Conservation (phyloP, 2,888 invertebrate genomes). For the Ectemnius continuus region DNA sequence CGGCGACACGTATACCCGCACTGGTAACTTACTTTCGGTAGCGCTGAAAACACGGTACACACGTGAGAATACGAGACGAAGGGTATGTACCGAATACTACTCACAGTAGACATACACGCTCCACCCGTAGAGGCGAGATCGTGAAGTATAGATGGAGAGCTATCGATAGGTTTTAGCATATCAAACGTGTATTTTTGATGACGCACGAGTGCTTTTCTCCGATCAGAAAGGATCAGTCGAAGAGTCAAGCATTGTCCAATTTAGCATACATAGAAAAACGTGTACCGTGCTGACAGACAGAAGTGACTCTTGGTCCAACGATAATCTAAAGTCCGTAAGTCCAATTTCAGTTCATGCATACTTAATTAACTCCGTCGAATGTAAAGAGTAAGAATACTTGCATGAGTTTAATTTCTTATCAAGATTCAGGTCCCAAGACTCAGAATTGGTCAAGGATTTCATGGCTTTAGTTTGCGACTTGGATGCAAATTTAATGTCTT, state of each 20-base stretch:
- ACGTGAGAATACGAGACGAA: background rate
- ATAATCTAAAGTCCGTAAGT: background rate
- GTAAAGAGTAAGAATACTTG: too few relatives aligned
- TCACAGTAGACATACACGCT: background rate
- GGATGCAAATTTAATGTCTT: too few relatives aligned
- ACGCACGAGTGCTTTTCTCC: constrained; percentile 40
- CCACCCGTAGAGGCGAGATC: constrained; percentile 8
- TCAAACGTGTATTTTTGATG: constrained; percentile 56
- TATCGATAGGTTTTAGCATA: constrained; percentile 35
- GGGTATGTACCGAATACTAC: background rate
- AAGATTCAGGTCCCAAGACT: too few relatives aligned
- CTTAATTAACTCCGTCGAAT: too few relatives aligned
- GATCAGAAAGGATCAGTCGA: constrained; percentile 25
- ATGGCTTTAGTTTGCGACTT: too few relatives aligned
- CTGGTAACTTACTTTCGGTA: background rate
- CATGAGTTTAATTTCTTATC: too few relatives aligned
- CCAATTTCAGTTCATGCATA: too few relatives aligned
- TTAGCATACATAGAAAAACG: constrained; percentile 26
- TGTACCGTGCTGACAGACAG: background rate
- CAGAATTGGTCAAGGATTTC: too few relatives aligned
- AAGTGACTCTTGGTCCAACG: background rate
- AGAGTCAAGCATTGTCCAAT: constrained; percentile 39
- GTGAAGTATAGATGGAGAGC: background rate
- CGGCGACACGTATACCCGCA: constrained; percentile 22
- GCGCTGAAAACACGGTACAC: background rate